These are phyloP conservation scores for Daktulosphaira vitifoliae DNA, from an alignment of 1,140 invertebrate genomes.

Conservation along the genomic window DNA sequence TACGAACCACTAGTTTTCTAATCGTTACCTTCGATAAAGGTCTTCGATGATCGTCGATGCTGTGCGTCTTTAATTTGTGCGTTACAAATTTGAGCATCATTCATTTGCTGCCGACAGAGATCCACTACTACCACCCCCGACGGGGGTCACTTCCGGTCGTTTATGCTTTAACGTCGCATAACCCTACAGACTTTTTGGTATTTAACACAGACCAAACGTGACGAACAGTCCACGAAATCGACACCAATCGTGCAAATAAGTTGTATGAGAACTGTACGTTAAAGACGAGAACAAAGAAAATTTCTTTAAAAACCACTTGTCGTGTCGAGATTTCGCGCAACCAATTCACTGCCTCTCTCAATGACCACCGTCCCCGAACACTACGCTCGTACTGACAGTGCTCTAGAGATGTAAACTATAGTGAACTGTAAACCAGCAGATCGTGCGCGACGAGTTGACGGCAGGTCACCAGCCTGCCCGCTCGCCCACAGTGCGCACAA, in stretches of 20 bases:
- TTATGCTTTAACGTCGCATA: background rate
- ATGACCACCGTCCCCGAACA: too few relatives aligned
- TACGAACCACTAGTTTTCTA: too few relatives aligned
- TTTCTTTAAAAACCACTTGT: background rate
- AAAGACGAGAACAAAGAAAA: background rate
- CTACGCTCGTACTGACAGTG: background rate
- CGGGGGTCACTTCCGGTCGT: background rate
- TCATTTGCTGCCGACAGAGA: background rate
- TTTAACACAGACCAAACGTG: too few relatives aligned
- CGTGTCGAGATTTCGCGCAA: background rate
- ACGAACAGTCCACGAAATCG: too few relatives aligned
- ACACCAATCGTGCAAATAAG: background rate
- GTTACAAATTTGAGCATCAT: conserved; percentile 32
- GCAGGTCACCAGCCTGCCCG: background rate
- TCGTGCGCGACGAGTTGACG: conserved; percentile 24
- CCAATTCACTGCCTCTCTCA: too few relatives aligned
- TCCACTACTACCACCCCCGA: background rate
- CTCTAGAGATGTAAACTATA: background rate
- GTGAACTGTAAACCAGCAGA: conserved; percentile 12
- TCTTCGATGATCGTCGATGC: conserved; percentile 27
- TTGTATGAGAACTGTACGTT: too few relatives aligned
- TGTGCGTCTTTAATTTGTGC: conserved; percentile 26
- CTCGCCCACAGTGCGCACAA: conserved; percentile 7
- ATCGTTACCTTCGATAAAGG: background rate
- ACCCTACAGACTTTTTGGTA: background rate